These are phyloP conservation scores for Pyrrhosoma nymphula DNA, from an alignment of 2,888 invertebrate species.

Conservation along the genomic window DNA sequence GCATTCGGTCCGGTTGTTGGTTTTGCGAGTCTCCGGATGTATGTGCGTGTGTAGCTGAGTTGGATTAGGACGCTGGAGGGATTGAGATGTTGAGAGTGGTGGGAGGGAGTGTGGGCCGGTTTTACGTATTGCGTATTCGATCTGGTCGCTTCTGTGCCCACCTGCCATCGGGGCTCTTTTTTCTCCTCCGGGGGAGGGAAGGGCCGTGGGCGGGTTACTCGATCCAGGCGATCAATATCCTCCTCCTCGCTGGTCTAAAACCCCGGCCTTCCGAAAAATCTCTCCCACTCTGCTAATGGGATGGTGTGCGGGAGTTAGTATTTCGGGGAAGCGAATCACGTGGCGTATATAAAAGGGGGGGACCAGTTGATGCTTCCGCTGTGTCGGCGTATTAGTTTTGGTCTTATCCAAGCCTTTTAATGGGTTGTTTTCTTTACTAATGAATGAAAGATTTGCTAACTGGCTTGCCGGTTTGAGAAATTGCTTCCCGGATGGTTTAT, in stretches of 20 bases:
- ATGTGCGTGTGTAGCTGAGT: background rate
- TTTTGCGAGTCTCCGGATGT: slow-evolving; percentile 15
- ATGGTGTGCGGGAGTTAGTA: background rate
- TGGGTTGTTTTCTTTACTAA: background rate
- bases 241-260: background rate
- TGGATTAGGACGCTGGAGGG: background rate
- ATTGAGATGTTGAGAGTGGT: background rate
- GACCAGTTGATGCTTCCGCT: slow-evolving; percentile 47
- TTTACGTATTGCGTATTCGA: background rate
- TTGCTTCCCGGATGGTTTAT: background rate
- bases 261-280: slow-evolving; percentile 18
- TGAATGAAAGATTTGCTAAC: background rate
- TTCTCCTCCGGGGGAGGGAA: background rate
- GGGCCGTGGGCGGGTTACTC: background rate
- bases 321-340: background rate
- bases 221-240: slow-evolving; percentile 45
- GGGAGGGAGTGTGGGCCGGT: background rate
- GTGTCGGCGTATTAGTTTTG: slow-evolving; percentile 45
- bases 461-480: background rate
- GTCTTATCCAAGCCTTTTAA: background rate
- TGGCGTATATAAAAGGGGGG: background rate
- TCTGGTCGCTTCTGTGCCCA: background rate
- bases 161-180: background rate
- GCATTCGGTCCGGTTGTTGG: background rate
- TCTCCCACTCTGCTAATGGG: background rate